A percentile compares a stretch with the other conserved stretches of the same genome.
Conservation (phyloP, 2,797 vertebrate genomes). For the Acrossocheilus wenchowensis region DNA sequence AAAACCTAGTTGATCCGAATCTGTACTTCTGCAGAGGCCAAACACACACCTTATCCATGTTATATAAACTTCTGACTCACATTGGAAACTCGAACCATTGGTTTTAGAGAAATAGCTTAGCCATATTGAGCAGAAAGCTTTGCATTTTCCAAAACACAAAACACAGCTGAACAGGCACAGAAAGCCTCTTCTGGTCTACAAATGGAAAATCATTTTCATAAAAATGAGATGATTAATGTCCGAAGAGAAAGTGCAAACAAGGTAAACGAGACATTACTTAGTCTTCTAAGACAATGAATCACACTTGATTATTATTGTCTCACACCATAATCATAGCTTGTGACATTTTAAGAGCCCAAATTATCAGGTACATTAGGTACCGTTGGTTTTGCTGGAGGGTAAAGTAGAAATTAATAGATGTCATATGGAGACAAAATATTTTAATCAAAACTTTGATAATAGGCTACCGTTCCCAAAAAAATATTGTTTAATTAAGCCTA, state of each 20-base stretch:
- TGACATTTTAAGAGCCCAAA: not conserved
- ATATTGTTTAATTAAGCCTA: not conserved
- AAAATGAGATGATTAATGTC: not conserved
- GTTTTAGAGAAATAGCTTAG: not conserved
- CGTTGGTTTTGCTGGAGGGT: not conserved
- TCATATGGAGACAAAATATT: not conserved
- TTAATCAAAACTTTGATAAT: not conserved
- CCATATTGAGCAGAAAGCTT: constrained; percentile 4
- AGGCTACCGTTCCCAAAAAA: not conserved
- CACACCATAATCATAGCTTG: not conserved
- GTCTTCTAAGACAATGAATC: not conserved
- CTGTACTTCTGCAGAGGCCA: not conserved
- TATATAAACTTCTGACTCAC: constrained; percentile 9
- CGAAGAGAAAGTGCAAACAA: not conserved
- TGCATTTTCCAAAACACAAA: constrained; percentile 23
- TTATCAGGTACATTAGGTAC: not conserved
- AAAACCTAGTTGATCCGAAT: not conserved
- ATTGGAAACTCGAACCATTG: not conserved
- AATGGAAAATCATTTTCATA: not conserved
- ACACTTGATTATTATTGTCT: constrained; percentile 4
- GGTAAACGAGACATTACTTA: not conserved
- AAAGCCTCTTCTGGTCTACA: not conserved
- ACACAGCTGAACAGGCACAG: not conserved
- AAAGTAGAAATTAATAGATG: not conserved
- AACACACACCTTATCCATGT: not conserved